Conservation (phyloP, 2,113 vertebrate species). For the Ornithorhynchus anatinus region DNA sequence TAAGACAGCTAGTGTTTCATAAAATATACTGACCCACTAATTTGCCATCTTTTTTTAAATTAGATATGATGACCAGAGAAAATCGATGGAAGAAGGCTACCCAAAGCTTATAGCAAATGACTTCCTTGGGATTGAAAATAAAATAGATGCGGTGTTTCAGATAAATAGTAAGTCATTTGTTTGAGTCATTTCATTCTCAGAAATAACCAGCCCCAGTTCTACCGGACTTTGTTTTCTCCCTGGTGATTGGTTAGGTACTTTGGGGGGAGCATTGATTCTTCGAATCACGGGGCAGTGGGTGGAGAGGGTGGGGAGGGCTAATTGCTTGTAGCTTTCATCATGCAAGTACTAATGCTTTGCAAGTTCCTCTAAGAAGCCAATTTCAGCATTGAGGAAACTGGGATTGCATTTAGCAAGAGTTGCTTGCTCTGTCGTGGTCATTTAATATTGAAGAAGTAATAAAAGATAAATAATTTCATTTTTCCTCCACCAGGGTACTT, state of each 20-base stretch:
- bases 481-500: conserved; percentile 14
- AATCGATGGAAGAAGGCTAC: conserved; percentile 76
- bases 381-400: too few species aligned
- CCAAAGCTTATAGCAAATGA: conserved; percentile 66
- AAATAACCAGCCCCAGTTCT: too few species aligned
- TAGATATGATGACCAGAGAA: conserved; percentile 80
- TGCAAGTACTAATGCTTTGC: too few species aligned
- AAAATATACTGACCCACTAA: not conserved
- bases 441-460: not conserved
- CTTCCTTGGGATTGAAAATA: conserved; percentile 70
- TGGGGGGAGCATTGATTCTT: too few species aligned
- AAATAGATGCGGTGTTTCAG: conserved; percentile 80
- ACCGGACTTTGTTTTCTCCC: too few species aligned
- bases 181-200: not conserved
- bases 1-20: not conserved
- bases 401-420: too few species aligned
- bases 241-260: too few species aligned
- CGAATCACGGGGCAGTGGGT: too few species aligned
- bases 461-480: not conserved
- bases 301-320: not conserved
- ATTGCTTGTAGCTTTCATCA: too few species aligned
- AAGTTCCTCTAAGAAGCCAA: too few species aligned
- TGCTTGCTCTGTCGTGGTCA: too few species aligned
- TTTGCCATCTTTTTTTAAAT: not conserved
- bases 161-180: conserved; percentile 66